These are phyloP conservation scores for Elaphurus davidianus DNA, from an alignment of 2,113 vertebrate species.

Conservation along the genomic window DNA sequence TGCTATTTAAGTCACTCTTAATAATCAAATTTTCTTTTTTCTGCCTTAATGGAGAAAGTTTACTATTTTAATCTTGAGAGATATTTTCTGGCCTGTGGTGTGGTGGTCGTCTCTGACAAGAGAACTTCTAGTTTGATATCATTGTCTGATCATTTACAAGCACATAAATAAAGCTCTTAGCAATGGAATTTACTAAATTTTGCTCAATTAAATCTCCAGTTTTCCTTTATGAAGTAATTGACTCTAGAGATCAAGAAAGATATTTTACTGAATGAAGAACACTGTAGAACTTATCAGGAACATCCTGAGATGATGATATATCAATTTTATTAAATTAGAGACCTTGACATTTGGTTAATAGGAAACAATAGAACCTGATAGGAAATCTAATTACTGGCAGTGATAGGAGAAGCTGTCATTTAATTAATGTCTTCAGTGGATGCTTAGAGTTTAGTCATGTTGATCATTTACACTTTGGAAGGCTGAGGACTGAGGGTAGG, in stretches of 20 bases:
- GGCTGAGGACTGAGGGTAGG: background rate
- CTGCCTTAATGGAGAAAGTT: background rate
- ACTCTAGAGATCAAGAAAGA: background rate
- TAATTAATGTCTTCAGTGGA: background rate
- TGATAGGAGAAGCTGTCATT: background rate
- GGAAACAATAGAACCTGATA: background rate
- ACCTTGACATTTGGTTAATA: constrained; percentile 16
- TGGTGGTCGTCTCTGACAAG: constrained; percentile 15
- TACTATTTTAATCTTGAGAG: constrained; percentile 44
- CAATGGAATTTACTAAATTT: background rate
- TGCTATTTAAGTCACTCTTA: constrained; percentile 19
- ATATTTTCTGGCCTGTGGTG: background rate
- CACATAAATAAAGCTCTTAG: background rate
- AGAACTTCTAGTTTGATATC: background rate
- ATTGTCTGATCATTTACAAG: background rate
- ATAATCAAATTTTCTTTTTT: constrained; percentile 9
- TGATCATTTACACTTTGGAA: background rate
- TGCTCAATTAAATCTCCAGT: background rate
- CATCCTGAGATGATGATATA: background rate
- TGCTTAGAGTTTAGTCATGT: background rate
- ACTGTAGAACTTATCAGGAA: background rate
- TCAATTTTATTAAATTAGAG: constrained; percentile 24
- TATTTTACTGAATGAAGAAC: constrained; percentile 1
- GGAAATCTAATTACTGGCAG: background rate
- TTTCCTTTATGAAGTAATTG: constrained; percentile 28